Evolutionary conservation across 2,888 invertebrate species (phyloP), one percentile per base, ranked within the genome.

Genomic region (Hypselothyrea guttata): DNA sequence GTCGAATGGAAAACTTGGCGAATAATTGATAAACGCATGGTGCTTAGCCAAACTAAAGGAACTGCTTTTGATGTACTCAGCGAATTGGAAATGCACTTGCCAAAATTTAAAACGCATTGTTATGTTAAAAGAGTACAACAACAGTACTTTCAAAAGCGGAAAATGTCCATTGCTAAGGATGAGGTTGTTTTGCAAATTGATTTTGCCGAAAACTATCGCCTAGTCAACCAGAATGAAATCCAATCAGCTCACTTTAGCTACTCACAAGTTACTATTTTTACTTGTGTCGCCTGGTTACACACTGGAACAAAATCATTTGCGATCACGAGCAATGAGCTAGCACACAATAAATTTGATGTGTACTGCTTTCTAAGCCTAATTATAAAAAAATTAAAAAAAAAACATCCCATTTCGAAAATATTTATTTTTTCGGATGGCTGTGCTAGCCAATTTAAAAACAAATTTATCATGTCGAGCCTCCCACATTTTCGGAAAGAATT

Each of bases 21-120:
- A 40, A 40, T 40, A 27, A 40, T 40, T 40, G 40, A 40, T 40
- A 40, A 40, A 40, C 22, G 38, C 38, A 38, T 40, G 40, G 27
- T 40, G 40, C 40, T 40, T 40, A 40, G 40, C 47, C 33, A 22
- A 47, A 47, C 58, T 11, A 22, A 58, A 47, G 58, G 37, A 27
- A 22, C 47, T 42, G 16, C 47, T 9, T 13, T 35, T 33, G 52
- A 53, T 58, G 52, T 52, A 9, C 52, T 53, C 42, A 33, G 22
- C 41, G 58, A 58, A 58, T 58, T 58, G 52, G 30, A 58, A 58
- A 47, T 37, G 13, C 58, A 58, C 13, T 33, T 52, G 9, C 52
- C 57, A 12, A 38, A 37, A 18, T 56, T 57, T 38, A 46, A 49
- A 58, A 45, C 51, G n/a, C 58, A 52, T 52, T 35, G 40, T 51